Conservation (phyloP, 1,140 invertebrate genomes). For the Nixonia krombeini region DNA sequence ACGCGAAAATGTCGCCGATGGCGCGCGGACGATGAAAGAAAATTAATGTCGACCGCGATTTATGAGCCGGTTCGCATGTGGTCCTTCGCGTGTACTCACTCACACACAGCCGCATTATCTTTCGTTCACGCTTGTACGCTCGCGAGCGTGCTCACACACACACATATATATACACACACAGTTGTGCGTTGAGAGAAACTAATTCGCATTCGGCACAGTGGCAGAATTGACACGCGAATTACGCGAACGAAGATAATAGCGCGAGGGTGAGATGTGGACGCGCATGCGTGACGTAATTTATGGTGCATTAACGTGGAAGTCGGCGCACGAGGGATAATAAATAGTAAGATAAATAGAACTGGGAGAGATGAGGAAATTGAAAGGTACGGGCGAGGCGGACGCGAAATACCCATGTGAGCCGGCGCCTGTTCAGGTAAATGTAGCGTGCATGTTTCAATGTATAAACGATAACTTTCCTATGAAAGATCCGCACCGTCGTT, state of each 20-base stretch:
- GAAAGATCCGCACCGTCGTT: slow-evolving; percentile 5
- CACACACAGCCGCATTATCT: no score
- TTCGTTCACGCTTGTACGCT: no score
- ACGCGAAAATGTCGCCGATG: slow-evolving; percentile 12
- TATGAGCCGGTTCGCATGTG: slow-evolving; percentile 28
- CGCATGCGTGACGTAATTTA: slow-evolving; percentile 14
- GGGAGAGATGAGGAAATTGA: not conserved
- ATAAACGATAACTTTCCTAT: slow-evolving; percentile 18
- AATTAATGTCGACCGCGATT: slow-evolving; percentile 36
- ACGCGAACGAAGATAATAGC: slow-evolving; percentile 24
- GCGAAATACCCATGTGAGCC: not conserved
- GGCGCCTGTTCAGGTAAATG: not conserved
- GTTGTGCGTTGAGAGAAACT: slow-evolving; percentile 15
- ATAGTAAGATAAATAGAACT: slow-evolving; percentile 3
- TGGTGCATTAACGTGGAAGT: slow-evolving; percentile 5
- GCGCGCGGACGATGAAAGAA: slow-evolving; percentile 26
- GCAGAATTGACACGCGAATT: slow-evolving; percentile 14
- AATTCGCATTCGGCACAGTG: slow-evolving; percentile 18
- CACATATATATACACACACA: slow-evolving; percentile 4
- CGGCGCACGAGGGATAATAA: not conserved
- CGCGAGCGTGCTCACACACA: slow-evolving; percentile 24
- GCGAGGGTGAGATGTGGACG: slow-evolving; percentile 12
- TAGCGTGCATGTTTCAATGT: slow-evolving; percentile 12
- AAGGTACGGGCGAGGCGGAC: not conserved
- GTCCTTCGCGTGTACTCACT: no score